Evolutionary conservation across 2,888 invertebrate species (phyloP).

Genomic region (Drosophila anomelani): DNA sequence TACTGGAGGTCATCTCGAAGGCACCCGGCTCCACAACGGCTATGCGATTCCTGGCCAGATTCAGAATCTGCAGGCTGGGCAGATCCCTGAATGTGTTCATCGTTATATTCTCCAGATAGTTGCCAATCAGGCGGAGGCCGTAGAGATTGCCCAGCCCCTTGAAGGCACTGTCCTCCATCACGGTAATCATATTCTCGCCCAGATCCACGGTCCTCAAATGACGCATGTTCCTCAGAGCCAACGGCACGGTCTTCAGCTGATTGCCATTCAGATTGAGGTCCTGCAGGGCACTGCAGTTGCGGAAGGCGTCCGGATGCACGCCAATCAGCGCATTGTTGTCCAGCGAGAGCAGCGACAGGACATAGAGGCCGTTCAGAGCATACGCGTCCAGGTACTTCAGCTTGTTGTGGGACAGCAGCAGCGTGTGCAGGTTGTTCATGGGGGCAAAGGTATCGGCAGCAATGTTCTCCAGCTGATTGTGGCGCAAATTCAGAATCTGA

Average conservation of each 20-base stretch:
- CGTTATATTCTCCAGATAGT: constrained; percentile 92
- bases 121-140: constrained; percentile 94
- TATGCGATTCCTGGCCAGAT: constrained; percentile 94
- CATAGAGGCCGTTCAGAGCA: constrained; percentile 94
- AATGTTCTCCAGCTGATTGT: constrained; percentile 93
- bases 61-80: constrained; percentile 93
- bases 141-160: constrained; percentile 93
- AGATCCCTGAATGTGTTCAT: constrained; percentile 92
- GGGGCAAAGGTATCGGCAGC: constrained; percentile 95
- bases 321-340: constrained; percentile 94
- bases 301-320: constrained; percentile 94
- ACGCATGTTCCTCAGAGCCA: constrained; percentile 93
- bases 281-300: constrained; percentile 95
- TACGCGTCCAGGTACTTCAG: constrained; percentile 93
- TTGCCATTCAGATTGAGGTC: constrained; percentile 96
- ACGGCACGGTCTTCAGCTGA: constrained; percentile 91
- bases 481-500: constrained; percentile 93
- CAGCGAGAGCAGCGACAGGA: constrained; percentile 92
- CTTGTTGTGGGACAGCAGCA: constrained; percentile 94
- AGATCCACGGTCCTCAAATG: constrained; percentile 94
- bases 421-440: constrained; percentile 95
- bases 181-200: constrained; percentile 94
- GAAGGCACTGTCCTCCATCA: constrained; percentile 92
- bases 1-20: constrained; percentile 91
- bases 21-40: constrained; percentile 91